Percentiles rank a stretch among this genome's conserved stretches.
Evolutionary conservation across 1,140 invertebrate species (phyloP).

Genomic region (Drosophila watanabei): DNA sequence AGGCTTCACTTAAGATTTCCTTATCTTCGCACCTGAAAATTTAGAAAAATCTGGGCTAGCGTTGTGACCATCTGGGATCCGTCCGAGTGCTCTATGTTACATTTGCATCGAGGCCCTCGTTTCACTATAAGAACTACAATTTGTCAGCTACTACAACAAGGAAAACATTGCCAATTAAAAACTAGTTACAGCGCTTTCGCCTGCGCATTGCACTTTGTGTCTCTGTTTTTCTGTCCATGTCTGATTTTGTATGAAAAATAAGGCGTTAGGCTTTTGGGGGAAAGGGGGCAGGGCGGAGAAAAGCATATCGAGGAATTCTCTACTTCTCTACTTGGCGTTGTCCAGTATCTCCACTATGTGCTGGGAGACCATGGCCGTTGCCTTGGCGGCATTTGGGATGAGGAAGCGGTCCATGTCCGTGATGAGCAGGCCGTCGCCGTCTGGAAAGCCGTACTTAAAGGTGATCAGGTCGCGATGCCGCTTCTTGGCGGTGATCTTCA

Average conservation of each 20-base stretch:
- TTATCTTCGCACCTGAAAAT: slow-evolving; percentile 56
- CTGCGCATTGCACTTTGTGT: slow-evolving; percentile 54
- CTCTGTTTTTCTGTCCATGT: slow-evolving; percentile 18
- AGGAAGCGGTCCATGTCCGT: slow-evolving; percentile 96
- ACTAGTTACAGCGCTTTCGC: slow-evolving; percentile 37
- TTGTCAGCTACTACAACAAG: slow-evolving; percentile 58
- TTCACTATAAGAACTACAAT: slow-evolving; percentile 42
- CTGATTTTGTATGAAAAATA: slow-evolving; percentile 38
- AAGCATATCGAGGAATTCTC: slow-evolving; percentile 17
- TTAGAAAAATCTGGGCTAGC: slow-evolving; percentile 28
- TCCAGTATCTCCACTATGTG: slow-evolving; percentile 86
- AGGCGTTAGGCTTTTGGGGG: slow-evolving; percentile 22
- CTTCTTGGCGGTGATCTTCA: slow-evolving; percentile 98
- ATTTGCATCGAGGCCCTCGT: slow-evolving; percentile 47
- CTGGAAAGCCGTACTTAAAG: slow-evolving; percentile 89
- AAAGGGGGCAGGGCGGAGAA: slow-evolving; percentile 9
- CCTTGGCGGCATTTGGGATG: slow-evolving; percentile 96
- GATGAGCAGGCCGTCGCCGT: slow-evolving; percentile 80
- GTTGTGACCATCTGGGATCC: slow-evolving; percentile 8
- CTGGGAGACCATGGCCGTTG: slow-evolving; percentile 88
- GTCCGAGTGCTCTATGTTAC: slow-evolving; percentile 60
- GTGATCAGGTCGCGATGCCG: slow-evolving; percentile 97
- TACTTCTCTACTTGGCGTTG: slow-evolving; percentile 52
- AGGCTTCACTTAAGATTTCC: slow-evolving; percentile 56
- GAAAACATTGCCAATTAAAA: slow-evolving; percentile 69